Evolutionary conservation across 2,113 vertebrate species (phyloP), one percentile per base, ranked within the genome.

Genomic region (Antennarius striatus): DNA sequence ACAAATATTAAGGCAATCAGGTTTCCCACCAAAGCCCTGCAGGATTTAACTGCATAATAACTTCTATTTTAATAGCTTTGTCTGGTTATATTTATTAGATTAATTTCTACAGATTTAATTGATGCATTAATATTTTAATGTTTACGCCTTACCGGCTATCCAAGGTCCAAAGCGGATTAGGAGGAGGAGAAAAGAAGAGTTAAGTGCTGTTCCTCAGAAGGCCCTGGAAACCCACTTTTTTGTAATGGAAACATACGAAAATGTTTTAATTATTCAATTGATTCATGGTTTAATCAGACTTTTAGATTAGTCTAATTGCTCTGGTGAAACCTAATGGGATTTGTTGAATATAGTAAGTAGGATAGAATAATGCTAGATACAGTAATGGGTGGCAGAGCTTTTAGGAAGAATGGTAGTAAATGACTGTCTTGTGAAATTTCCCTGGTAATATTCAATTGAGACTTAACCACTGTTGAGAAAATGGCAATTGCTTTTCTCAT

Each of bases 71-170:
- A 90, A 88, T 90, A 76, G 86, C 80, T 82, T 83, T 82, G 83
- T 79, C 81, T 69, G 60, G 32, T 85, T 79, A 79, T 89, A 90
- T 92, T 90, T 88, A 89, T 90, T 86, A 84, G 75, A 85, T 89
- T 90, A 68, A 92, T 91, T 90, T 86, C 71, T 78, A 46, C 58
- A 60, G 52, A 83, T 86, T 88, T 88, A 91, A 92, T 89, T 86
- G 83, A 75, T 66, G 17, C 86, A 92, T 92, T 57, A 92, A 91
- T 92, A 90, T 89, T 91, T 92, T 85, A 92, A 82, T 85, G 77
- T 87, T 86, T 85, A 86, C 63, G 55, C 40, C 64, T 70, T 56
- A 74, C 71, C 22, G 62, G 69, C 68, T 81, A 65, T 77, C 63
- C 65, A 77, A 65, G 73, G 69, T 13, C 57, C 22, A 10, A 55